Evolutionary conservation across 1,140 invertebrate genomes (phyloP).

Genomic region (Dinoponera quadriceps): DNA sequence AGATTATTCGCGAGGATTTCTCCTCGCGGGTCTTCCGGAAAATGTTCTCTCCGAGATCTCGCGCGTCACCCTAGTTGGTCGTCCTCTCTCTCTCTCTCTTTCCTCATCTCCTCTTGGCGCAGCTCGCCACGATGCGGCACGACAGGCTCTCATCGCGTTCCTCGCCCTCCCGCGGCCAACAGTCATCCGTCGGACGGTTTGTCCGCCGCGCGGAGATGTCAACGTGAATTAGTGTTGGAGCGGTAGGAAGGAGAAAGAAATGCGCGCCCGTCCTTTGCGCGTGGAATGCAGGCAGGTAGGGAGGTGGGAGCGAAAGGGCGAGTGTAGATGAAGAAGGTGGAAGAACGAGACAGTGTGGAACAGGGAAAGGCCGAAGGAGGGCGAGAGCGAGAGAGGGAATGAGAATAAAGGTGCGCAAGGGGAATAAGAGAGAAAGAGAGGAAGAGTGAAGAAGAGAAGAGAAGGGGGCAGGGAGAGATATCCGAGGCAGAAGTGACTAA

Average conservation of each 20-base stretch:
- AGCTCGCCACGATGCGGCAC: not conserved
- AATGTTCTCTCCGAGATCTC: not conserved
- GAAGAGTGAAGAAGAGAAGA: not conserved
- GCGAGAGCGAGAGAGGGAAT: conserved; percentile 11
- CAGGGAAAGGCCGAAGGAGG: conserved; percentile 30
- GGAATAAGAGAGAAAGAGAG: conserved; percentile 35
- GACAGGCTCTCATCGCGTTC: conserved; percentile 39
- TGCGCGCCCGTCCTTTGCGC: conserved; percentile 73
- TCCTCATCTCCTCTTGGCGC: not conserved
- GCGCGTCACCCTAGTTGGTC: not conserved
- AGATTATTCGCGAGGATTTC: no score
- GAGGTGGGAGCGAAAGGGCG: not conserved
- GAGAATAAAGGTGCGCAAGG: conserved; percentile 9
- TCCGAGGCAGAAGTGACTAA: conserved; percentile 14
- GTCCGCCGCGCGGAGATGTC: conserved; percentile 72
- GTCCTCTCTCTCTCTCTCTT: no score
- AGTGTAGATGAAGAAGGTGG: conserved; percentile 1
- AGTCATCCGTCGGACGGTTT: conserved; percentile 66
- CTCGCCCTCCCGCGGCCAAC: conserved; percentile 22
- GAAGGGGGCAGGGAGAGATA: conserved; percentile 7
- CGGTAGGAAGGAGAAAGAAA: conserved; percentile 67
- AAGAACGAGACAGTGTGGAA: conserved; percentile 12
- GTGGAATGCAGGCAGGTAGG: conserved; percentile 67
- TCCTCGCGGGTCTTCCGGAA: not conserved
- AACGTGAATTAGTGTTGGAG: conserved; percentile 77